These are phyloP conservation scores for Epistrophella euchroma DNA, from an alignment of 2,888 invertebrate species.

Conservation along the genomic window DNA sequence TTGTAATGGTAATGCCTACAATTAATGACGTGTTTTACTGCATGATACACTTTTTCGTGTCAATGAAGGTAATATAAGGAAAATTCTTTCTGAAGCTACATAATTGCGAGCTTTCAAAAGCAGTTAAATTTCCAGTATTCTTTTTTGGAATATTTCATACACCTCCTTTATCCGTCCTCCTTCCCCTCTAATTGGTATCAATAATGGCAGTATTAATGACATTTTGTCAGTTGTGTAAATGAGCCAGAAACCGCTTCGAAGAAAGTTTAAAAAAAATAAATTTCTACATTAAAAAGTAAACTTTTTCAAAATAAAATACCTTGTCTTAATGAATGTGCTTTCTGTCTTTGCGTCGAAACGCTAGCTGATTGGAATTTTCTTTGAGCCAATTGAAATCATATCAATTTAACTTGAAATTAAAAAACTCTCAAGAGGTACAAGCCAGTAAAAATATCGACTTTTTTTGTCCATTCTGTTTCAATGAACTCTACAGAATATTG, in stretches of 20 bases:
- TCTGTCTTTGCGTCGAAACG: too few relatives aligned
- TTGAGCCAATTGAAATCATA: background rate
- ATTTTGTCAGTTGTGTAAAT: too few relatives aligned
- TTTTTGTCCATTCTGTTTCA: constrained; percentile 1
- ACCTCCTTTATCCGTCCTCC: too few relatives aligned
- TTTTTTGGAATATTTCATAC: background rate
- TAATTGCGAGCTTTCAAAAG: background rate
- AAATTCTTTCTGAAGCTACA: constrained; percentile 9
- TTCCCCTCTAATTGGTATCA: too few relatives aligned
- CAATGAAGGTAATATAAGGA: constrained; percentile 26
- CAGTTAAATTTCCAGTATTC: background rate
- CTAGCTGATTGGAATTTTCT: background rate
- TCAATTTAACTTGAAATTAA: background rate
- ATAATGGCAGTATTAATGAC: too few relatives aligned
- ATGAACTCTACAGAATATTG: constrained; percentile 39
- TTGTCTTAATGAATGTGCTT: too few relatives aligned
- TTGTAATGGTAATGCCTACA: constrained; percentile 25
- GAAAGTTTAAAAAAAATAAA: too few relatives aligned
- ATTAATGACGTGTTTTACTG: constrained; percentile 13
- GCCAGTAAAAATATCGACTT: background rate
- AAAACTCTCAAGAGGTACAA: constrained; percentile 1
- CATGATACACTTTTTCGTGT: constrained; percentile 18
- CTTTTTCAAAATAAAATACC: too few relatives aligned
- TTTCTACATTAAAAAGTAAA: too few relatives aligned
- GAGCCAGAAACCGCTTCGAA: too few relatives aligned